These are phyloP conservation scores for Dendroctonus valens DNA, from an alignment of 1,140 invertebrate species.

Conservation along the genomic window DNA sequence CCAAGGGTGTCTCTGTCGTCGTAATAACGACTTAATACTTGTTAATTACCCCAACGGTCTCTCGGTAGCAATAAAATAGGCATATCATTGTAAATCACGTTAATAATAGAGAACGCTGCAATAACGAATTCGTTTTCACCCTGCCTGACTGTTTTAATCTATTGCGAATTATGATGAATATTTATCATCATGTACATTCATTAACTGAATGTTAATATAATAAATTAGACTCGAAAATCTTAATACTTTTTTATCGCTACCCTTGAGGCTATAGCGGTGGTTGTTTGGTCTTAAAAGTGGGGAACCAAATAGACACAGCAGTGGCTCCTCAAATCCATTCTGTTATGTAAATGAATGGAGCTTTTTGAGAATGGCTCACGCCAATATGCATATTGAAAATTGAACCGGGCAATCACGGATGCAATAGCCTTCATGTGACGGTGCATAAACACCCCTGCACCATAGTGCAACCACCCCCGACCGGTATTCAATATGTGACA, in stretches of 20 bases:
- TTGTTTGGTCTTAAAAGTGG: too few relatives aligned
- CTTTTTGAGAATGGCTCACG: conserved; percentile 1
- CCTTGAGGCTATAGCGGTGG: too few relatives aligned
- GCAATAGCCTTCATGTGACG: conserved; percentile 45
- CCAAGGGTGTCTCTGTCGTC: conserved; percentile 26
- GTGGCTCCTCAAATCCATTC: too few relatives aligned
- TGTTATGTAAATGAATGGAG: too few relatives aligned
- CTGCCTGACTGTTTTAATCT: too few relatives aligned
- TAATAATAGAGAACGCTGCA: conserved; percentile 13
- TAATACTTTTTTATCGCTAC: too few relatives aligned
- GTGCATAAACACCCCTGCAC: conserved; percentile 43
- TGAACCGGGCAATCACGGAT: conserved; percentile 45
- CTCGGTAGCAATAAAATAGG: conserved; percentile 16
- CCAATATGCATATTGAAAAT: conserved; percentile 48
- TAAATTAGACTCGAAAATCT: too few relatives aligned
- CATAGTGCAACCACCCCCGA: conserved; percentile 22
- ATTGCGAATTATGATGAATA: too few relatives aligned
- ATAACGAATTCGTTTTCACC: neutral
- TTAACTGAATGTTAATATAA: too few relatives aligned
- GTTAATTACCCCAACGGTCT: conserved; percentile 27
- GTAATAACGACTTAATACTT: conserved; percentile 30
- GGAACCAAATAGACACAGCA: too few relatives aligned
- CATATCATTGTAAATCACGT: conserved; percentile 24
- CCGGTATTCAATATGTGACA: conserved; percentile 45
- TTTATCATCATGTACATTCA: too few relatives aligned